Evolutionary conservation across 2,797 vertebrate species (phyloP), one percentile per base, ranked within the genome.

Genomic region (Hirundo rustica): DNA sequence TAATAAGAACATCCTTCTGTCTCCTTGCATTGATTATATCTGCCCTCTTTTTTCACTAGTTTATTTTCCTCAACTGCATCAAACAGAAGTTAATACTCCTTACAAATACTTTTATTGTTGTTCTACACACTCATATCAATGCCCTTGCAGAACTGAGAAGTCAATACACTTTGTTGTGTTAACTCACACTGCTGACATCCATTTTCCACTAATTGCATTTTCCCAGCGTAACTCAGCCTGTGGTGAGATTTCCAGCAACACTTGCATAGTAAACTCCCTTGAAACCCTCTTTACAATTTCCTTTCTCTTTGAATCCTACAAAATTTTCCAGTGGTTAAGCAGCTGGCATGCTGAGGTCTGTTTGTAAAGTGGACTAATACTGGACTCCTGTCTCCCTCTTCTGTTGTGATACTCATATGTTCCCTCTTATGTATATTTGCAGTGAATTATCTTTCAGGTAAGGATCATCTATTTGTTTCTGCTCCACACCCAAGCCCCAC

Each of bases 361-460:
- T 26, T 75, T 73, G 42, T 42, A 30, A 84, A 84, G 25, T 26
- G 11, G 61, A 66, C 30, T 89, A 81, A 89, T 36, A 62, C 0
- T 55, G 62, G 22, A 17, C 23, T 13, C 9, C n/a, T 92, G 72
- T 91, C 87, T 91, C 87, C 91, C 85, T 89, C 85, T 94, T 67
- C 81, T 83, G 73, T 83, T 85, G 26, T 74, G 22, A 47, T 38
- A 75, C 17, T 91, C 7, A 8, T 32, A 58, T 75, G 12, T 36
- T 68, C 61, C 23, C 30, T 62, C 36, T 55, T 44, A 51, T 0
- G 5, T 21, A 51, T 84, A 51, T 75, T 85, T 70, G 40, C 34
- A 73, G 29, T 38, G 30, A 84, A 66, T 48, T 65, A 44, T 16
- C 26, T 60, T 80, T 66, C 54, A 84, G 44, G 21, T 10, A 76